Conservation (phyloP, 2,888 invertebrate species). For the Cheilosia urbana region DNA sequence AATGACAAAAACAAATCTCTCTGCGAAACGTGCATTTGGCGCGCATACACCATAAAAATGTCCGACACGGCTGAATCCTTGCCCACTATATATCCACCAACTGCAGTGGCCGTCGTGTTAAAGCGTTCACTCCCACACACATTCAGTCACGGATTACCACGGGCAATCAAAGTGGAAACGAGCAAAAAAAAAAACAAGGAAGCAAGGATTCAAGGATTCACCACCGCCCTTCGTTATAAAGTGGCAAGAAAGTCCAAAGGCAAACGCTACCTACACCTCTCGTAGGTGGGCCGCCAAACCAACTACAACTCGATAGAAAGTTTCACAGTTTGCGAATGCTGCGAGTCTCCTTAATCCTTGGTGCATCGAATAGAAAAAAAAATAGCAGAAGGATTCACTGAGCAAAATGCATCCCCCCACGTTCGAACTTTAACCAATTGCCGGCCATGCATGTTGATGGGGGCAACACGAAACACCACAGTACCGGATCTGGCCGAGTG, state of each 20-base stretch:
- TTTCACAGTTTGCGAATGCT: conserved; percentile 59
- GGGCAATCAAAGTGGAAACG: conserved; percentile 57
- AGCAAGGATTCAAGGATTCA: conserved; percentile 15
- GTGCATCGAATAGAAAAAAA: conserved; percentile 10
- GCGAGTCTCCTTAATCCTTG: conserved; percentile 41
- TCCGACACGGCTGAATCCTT: conserved; percentile 40
- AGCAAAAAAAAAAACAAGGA: background rate
- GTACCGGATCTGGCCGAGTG: conserved; percentile 45
- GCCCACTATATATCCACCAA: background rate
- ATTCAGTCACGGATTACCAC: conserved; percentile 55
- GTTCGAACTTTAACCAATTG: conserved; percentile 59
- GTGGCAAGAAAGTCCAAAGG: conserved; percentile 39
- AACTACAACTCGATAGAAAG: conserved; percentile 55
- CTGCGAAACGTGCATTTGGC: conserved; percentile 64
- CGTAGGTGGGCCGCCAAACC: conserved; percentile 36
- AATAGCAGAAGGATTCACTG: conserved; percentile 14
- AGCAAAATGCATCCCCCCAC: conserved; percentile 42
- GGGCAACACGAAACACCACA: conserved; percentile 9
- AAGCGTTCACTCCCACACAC: conserved; percentile 6
- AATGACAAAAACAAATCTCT: conserved; percentile 72
- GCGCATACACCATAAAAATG: conserved; percentile 64
- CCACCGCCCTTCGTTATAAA: conserved; percentile 29
- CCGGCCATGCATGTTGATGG: conserved; percentile 53
- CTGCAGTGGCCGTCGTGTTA: conserved; percentile 27
- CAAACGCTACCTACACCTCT: background rate